A percentile compares a stretch with the other conserved stretches of the same genome.
phyloP scores from a whole-genome alignment of 2,888 invertebrate genomes.

The Athalia circularis region DNA sequence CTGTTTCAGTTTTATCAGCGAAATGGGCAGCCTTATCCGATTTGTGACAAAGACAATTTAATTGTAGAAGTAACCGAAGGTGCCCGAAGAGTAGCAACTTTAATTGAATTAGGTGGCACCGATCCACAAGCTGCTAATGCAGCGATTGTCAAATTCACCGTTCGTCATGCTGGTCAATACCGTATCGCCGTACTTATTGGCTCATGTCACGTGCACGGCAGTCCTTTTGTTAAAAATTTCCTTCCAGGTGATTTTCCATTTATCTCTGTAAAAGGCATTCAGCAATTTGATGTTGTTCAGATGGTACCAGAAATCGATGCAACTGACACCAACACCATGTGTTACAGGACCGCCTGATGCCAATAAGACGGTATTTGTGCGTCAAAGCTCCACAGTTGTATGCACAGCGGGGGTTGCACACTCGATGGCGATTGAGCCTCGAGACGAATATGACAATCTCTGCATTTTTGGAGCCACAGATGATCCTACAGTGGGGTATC shows the following conservation, averaged over 20 bases:
- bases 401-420: conserved; percentile 87
- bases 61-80: conserved; percentile 92
- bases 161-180: conserved; percentile 93
- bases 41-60: conserved; percentile 94
- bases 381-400: conserved; percentile 89
- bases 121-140: conserved; percentile 91
- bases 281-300: background rate
- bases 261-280: background rate
- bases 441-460: conserved; percentile 93
- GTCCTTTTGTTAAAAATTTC: conserved; percentile 90
- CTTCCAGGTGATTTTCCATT: conserved; percentile 77
- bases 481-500: conserved; percentile 78
- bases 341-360: conserved; percentile 86
- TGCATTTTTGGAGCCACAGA: conserved; percentile 80
- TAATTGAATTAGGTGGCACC: conserved; percentile 90
- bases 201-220: conserved; percentile 87
- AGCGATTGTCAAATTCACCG: conserved; percentile 93
- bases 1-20: conserved; percentile 87
- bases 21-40: conserved; percentile 95
- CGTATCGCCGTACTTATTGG: conserved; percentile 90
- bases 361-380: conserved; percentile 87
- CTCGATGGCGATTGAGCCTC: conserved; percentile 89
- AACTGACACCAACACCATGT: background rate
- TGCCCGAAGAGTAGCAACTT: conserved; percentile 87
- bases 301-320: background rate